Percentiles rank a stretch among this genome's conserved stretches.
Conservation (phyloP, 2,797 vertebrate genomes). For the Adelosebastes latens region DNA sequence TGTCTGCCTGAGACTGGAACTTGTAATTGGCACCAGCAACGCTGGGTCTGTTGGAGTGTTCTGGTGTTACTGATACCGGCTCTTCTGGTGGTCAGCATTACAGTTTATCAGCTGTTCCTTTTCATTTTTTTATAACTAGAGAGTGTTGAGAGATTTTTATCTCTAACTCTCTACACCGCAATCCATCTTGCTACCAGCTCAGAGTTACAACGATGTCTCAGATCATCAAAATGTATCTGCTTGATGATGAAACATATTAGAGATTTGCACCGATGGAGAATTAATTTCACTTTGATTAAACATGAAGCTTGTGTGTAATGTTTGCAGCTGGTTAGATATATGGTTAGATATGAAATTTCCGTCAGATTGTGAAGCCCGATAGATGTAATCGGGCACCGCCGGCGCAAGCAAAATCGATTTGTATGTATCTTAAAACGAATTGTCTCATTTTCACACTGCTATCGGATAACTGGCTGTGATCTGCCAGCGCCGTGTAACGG, state of each 20-base stretch:
- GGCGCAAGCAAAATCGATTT: conserved; percentile 53
- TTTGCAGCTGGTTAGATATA: background rate
- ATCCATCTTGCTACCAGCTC: background rate
- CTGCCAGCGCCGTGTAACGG: conserved; percentile 52
- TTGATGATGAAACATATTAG: background rate
- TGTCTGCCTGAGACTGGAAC: background rate
- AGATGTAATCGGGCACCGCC: conserved; percentile 18
- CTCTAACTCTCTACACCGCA: background rate
- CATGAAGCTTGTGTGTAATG: background rate
- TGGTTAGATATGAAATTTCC: background rate
- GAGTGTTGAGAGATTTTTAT: background rate
- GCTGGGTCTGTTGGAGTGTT: background rate
- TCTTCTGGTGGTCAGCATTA: background rate
- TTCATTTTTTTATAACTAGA: background rate
- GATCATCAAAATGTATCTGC: background rate
- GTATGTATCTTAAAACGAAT: conserved; percentile 62
- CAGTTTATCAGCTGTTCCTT: background rate
- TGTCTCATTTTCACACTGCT: conserved; percentile 79
- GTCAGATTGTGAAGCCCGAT: background rate
- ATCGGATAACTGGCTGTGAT: conserved; percentile 72
- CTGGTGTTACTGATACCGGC: background rate
- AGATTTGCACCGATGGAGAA: background rate
- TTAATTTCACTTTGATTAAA: background rate
- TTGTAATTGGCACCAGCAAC: background rate
- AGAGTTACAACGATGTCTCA: background rate